Conservation (phyloP, 92 coral and sea anemone species). For the Actinostola sp. region DNA sequence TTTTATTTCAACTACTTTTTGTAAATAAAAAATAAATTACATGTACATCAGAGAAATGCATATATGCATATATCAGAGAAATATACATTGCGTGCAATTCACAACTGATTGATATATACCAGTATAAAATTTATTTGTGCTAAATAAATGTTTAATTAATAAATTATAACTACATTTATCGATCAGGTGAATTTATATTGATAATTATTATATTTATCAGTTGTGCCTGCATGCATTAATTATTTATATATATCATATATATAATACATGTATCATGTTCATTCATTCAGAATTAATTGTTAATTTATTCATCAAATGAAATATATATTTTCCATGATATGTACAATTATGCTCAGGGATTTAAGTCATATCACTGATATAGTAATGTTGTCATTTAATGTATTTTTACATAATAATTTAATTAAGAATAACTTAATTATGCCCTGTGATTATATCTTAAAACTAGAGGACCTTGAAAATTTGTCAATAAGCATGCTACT, state of each 20-base stretch:
- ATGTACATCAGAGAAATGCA: background rate
- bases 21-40: background rate
- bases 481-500: slow-evolving; percentile 42
- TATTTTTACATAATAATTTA: background rate
- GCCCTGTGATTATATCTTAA: background rate
- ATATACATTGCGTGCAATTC: background rate
- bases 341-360: no score
- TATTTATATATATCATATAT: no score
- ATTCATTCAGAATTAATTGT: no score
- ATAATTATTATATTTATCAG: no score
- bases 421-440: background rate
- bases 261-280: no score
- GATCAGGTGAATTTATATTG: background rate
- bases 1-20: slow-evolving; percentile 27
- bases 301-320: no score
- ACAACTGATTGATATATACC: background rate
- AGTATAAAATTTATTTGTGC: background rate
- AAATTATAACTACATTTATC: no score
- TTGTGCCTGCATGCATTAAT: no score
- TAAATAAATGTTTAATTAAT: no score
- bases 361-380: no score
- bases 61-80: no score
- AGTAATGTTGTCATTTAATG: background rate
- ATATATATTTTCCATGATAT: no score
- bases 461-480: slow-evolving; percentile 49